Evolutionary conservation across 2,797 vertebrate species (phyloP).

Genomic region (Acomys russatus): DNA sequence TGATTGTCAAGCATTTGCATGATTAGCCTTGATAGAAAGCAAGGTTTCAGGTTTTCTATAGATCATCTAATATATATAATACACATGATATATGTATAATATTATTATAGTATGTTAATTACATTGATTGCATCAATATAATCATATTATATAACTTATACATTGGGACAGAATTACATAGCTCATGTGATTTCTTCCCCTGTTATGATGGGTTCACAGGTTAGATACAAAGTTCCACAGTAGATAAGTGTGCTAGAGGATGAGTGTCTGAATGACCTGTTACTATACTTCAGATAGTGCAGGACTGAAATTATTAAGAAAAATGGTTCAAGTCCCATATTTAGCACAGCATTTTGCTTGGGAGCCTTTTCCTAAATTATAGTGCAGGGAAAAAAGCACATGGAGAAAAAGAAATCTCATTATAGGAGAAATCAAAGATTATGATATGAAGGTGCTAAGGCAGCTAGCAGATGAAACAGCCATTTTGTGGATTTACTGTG

Average conservation of each 20-base stretch:
- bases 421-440: not conserved
- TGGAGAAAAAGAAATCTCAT: not conserved
- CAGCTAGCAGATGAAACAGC: slow-evolving; percentile 3
- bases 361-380: slow-evolving; percentile 45
- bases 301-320: not conserved
- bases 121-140: not conserved
- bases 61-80: not conserved
- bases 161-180: not conserved
- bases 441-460: not conserved
- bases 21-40: not conserved
- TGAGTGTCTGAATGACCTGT: not conserved
- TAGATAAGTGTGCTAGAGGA: not conserved
- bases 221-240: not conserved
- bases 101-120: not conserved
- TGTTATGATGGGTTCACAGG: not conserved
- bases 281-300: not conserved
- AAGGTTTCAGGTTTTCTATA: not conserved
- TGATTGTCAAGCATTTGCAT: not conserved
- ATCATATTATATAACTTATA: not conserved
- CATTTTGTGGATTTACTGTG: slow-evolving; percentile 6
- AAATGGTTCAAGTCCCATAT: not conserved
- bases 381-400: slow-evolving; percentile 19
- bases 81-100: not conserved
- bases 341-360: not conserved
- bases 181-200: not conserved